Conservation (phyloP, 2,113 vertebrate species). For the Megalops atlanticus region DNA sequence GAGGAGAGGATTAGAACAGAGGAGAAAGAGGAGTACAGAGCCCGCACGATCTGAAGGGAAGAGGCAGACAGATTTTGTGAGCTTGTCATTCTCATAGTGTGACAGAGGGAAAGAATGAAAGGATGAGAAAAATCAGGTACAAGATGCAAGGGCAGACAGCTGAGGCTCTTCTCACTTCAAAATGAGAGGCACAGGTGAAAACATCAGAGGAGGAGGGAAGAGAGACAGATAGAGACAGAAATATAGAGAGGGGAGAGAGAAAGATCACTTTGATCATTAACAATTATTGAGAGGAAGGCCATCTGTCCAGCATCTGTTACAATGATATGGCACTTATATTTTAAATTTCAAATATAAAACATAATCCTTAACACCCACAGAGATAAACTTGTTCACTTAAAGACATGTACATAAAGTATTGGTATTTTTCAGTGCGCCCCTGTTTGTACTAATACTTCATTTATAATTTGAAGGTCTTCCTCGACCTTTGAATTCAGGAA, state of each 20-base stretch:
- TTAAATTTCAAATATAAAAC: background rate
- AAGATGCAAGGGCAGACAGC: conserved; percentile 8
- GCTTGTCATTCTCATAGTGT: background rate
- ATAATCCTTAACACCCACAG: background rate
- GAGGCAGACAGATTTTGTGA: background rate
- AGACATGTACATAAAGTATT: too few relatives aligned
- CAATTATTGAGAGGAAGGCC: background rate
- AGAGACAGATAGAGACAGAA: background rate
- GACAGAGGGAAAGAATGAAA: background rate
- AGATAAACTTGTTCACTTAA: too few relatives aligned
- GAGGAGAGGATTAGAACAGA: conserved; percentile 36
- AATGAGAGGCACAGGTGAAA: background rate
- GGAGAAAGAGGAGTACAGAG: conserved; percentile 14
- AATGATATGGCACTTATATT: background rate
- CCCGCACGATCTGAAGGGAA: background rate
- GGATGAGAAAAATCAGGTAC: background rate
- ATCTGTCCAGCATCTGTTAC: background rate
- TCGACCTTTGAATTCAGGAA: background rate
- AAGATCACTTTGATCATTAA: background rate
- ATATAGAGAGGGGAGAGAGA: background rate
- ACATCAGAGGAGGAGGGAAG: background rate
- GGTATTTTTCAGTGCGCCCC: too few relatives aligned
- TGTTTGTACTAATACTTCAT: too few relatives aligned
- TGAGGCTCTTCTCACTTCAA: conserved; percentile 11
- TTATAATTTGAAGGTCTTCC: background rate